Evolutionary conservation across 2,113 vertebrate species (phyloP).

Genomic region (Anser brachyrhynchus): DNA sequence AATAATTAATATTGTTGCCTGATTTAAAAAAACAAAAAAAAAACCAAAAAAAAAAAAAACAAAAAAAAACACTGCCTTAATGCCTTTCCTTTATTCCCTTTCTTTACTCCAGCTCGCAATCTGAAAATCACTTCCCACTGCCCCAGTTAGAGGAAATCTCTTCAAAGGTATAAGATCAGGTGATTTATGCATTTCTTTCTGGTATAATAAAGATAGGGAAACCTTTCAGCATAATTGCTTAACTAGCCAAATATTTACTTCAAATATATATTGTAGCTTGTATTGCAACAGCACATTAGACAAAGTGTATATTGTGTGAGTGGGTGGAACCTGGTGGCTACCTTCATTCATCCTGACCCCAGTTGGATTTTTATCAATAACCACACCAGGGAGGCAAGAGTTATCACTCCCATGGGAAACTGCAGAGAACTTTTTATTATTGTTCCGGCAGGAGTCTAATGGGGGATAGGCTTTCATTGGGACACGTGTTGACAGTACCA

Average conservation of each 20-base stretch:
- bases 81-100: neutral
- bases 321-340: neutral
- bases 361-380: conserved; percentile 12
- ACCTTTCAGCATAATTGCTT: conserved; percentile 11
- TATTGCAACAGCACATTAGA: neutral
- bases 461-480: neutral
- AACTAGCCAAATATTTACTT: conserved; percentile 56
- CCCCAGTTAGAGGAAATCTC: neutral
- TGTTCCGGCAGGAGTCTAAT: neutral
- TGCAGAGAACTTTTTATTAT: neutral
- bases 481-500: neutral
- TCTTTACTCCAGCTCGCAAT: neutral
- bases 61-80: neutral
- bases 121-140: neutral
- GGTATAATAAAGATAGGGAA: conserved; percentile 29
- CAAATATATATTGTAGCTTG: neutral
- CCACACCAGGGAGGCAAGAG: neutral
- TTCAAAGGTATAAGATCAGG: neutral
- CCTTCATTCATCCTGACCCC: neutral
- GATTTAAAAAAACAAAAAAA: neutral
- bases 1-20: neutral
- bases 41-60: neutral
- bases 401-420: neutral
- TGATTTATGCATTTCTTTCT: conserved; percentile 31
- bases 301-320: conserved; percentile 14